These are phyloP conservation scores for Rallus crepitans DNA, from an alignment of 2,797 vertebrate species.

Conservation along the genomic window DNA sequence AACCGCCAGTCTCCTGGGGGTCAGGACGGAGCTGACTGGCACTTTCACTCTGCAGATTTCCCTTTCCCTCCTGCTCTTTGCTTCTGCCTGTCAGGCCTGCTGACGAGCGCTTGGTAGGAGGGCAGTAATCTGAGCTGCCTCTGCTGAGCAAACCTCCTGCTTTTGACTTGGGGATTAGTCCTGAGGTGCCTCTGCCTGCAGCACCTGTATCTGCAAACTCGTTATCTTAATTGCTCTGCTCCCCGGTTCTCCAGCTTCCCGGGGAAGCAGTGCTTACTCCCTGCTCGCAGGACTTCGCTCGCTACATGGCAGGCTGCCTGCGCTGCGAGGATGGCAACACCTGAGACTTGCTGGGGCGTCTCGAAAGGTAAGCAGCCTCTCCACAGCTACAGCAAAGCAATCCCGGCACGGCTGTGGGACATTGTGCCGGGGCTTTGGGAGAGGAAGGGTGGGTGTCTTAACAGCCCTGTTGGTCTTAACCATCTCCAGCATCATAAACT, in stretches of 20 bases:
- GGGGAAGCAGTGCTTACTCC: not conserved
- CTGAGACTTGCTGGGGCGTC: not conserved
- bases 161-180: slow-evolving; percentile 2
- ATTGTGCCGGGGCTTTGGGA: not conserved
- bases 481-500: not conserved
- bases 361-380: slow-evolving; percentile 70
- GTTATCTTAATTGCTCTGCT: not conserved
- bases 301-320: not conserved
- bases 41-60: slow-evolving; percentile 41
- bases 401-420: not conserved
- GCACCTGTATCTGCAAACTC: slow-evolving; percentile 71
- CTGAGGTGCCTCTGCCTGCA: slow-evolving; percentile 41
- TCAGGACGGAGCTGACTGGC: not conserved
- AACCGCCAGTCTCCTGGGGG: not conserved
- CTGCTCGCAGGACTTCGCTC: not conserved
- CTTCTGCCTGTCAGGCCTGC: slow-evolving; percentile 70
- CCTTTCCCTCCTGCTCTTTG: slow-evolving; percentile 69
- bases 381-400: not conserved
- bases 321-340: not conserved
- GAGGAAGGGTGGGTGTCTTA: not conserved
- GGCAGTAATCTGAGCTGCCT: slow-evolving; percentile 82
- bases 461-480: not conserved
- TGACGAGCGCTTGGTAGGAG: slow-evolving; percentile 79
- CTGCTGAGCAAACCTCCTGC: slow-evolving; percentile 49
- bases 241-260: not conserved